A percentile compares a stretch with the other conserved stretches of the same genome.
phyloP scores from a whole-genome alignment of 2,797 vertebrate genomes.

The Ateles fusciceps region DNA sequence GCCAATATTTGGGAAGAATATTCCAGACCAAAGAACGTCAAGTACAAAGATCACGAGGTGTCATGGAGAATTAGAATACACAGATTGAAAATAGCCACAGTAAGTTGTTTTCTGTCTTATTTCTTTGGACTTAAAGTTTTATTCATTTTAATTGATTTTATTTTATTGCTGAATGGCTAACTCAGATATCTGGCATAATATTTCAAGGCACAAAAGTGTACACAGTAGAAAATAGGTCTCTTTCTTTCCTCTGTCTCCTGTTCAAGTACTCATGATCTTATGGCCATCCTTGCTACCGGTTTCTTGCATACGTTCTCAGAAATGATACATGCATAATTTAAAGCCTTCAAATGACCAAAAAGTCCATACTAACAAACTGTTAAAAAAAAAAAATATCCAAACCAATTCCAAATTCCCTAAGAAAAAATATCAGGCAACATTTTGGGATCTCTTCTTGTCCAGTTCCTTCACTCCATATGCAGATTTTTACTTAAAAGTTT shows the following conservation, averaged over 20 bases:
- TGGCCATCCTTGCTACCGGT: background rate
- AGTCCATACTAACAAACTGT: background rate
- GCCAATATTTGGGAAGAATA: background rate
- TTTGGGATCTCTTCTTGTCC: conserved; percentile 11
- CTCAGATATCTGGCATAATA: background rate
- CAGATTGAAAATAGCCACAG: background rate
- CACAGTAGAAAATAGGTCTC: background rate
- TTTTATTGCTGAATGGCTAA: conserved; percentile 26
- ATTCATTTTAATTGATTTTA: background rate
- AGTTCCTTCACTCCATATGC: background rate
- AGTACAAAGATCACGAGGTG: background rate
- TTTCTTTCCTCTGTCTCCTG: background rate
- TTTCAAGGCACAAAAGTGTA: background rate
- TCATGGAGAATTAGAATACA: background rate
- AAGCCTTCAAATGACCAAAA: conserved; percentile 28
- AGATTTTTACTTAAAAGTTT: conserved; percentile 44
- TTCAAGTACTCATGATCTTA: background rate
- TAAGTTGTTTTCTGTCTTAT: background rate
- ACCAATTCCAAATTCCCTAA: conserved; percentile 41
- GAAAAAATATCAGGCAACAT: background rate
- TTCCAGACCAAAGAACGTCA: background rate
- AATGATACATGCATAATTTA: conserved; percentile 41
- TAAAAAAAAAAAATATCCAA: background rate
- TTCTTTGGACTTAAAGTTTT: background rate
- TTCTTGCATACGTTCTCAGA: background rate